phyloP scores from a whole-genome alignment of 2,113 vertebrate genomes.

The Dasypus novemcinctus region DNA sequence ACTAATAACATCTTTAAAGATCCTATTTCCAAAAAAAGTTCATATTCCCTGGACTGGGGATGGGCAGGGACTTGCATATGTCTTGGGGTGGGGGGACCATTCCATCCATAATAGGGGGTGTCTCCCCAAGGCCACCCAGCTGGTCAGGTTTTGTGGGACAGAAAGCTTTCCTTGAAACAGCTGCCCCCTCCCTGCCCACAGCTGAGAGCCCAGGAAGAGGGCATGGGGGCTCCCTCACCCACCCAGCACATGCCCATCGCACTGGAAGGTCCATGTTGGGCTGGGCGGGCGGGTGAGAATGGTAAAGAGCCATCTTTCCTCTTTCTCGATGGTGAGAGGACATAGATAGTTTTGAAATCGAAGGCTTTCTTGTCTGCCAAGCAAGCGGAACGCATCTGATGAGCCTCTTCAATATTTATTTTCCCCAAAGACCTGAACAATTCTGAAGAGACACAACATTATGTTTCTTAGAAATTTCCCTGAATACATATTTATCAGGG shows the following conservation, averaged over 20 bases:
- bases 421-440: constrained; percentile 23
- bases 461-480: constrained; percentile 49
- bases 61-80: no score
- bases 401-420: constrained; percentile 57
- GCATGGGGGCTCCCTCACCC: no score
- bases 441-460: constrained; percentile 54
- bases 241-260: not conserved
- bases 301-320: not conserved
- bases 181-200: not conserved
- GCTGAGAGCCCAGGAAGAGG: not conserved
- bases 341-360: not conserved
- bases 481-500: constrained; percentile 65
- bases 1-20: no score
- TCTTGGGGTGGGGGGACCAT: no score
- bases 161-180: not conserved
- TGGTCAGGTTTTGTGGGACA: not conserved
- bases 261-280: accelerated
- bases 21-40: no score
- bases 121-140: not conserved
- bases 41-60: no score
- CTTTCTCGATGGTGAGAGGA: not conserved
- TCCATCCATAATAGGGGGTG: not conserved
- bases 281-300: no score
- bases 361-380: not conserved
- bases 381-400: not conserved